Evolutionary conservation across 2,113 vertebrate genomes (phyloP).

Genomic region (Poicephalus meyeri): DNA sequence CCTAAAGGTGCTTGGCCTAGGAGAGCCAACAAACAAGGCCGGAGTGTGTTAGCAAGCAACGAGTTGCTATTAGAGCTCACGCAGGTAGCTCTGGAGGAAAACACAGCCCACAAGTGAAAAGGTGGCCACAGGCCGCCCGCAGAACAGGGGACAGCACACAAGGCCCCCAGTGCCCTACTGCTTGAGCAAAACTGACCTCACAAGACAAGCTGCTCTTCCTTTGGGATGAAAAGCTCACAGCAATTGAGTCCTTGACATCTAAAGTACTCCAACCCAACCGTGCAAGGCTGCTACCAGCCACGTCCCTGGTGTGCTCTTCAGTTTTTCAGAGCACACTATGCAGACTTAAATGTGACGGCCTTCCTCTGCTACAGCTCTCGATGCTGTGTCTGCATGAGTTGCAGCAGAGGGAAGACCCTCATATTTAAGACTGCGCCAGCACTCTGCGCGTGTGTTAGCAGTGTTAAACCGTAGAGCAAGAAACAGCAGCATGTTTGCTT

Average conservation of each 20-base stretch:
- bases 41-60: not conserved
- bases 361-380: too few relatives aligned
- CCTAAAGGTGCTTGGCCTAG: constrained; percentile 88
- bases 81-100: too few relatives aligned
- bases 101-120: rapidly evolving
- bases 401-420: not conserved
- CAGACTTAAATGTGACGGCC: not conserved
- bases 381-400: not conserved
- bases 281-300: rapidly evolving
- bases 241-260: not conserved
- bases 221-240: not conserved
- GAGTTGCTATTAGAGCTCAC: too few relatives aligned
- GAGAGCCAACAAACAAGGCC: not conserved
- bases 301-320: rapidly evolving
- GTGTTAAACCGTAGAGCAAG: not conserved
- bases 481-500: constrained; percentile 10
- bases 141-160: too few relatives aligned
- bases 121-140: not conserved
- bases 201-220: not conserved
- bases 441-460: rapidly evolving
- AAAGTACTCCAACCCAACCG: not conserved
- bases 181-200: not conserved
- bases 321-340: not conserved
- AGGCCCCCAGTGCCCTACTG: too few relatives aligned
- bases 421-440: not conserved